These are phyloP conservation scores for Shinisaurus crocodilurus DNA, from an alignment of 2,113 vertebrate genomes.

Conservation along the genomic window DNA sequence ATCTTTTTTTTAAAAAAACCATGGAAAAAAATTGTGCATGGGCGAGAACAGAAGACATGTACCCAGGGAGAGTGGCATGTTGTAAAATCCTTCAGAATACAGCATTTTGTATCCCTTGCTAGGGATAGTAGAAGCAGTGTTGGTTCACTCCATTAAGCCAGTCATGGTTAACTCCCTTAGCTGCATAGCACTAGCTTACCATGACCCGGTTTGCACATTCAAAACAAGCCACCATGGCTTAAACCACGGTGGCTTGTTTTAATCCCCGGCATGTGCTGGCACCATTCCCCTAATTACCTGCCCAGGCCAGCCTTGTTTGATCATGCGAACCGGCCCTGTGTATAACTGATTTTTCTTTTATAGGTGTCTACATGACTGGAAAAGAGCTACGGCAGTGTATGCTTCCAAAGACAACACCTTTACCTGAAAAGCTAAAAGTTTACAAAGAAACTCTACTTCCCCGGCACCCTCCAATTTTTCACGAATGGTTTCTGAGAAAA, in stretches of 20 bases:
- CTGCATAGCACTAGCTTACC: not conserved
- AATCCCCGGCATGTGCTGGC: too few species aligned
- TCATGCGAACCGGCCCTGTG: not conserved
- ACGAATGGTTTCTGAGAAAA: conserved; percentile 96
- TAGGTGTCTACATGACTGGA: conserved; percentile 91
- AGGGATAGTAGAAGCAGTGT: not conserved
- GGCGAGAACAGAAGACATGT: not conserved
- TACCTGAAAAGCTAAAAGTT: conserved; percentile 90
- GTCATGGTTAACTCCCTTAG: not conserved
- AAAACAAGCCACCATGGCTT: too few species aligned
- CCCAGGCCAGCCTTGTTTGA: too few species aligned
- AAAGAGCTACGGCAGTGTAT: conserved; percentile 94
- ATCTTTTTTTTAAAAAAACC: not conserved
- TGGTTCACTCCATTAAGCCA: not conserved
- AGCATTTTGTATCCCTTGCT: not conserved
- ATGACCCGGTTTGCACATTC: too few species aligned
- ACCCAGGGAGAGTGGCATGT: not conserved
- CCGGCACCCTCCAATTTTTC: conserved; percentile 92
- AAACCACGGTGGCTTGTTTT: too few species aligned
- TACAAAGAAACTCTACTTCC: conserved; percentile 92
- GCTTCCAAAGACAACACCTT: conserved; percentile 88
- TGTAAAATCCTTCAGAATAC: not conserved
- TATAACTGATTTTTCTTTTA: conserved; percentile 37
- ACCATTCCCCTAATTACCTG: too few species aligned
- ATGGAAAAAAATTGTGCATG: not conserved